Base-by-base conservation (phyloP, 2,113 vertebrate genomes). In the Mesoclemmys tuberculata region DNA sequence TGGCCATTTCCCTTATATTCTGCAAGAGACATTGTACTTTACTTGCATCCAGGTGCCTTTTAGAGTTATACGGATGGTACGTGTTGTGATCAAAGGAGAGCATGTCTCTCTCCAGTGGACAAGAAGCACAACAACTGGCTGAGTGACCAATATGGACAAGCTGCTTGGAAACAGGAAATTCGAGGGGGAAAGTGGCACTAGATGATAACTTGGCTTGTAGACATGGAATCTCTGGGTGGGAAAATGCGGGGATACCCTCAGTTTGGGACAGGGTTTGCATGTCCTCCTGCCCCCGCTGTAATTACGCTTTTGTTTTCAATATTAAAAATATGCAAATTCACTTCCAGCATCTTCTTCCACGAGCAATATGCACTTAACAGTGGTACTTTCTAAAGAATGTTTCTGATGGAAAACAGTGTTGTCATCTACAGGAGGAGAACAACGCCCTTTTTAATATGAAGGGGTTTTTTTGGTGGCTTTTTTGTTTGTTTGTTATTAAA, bases 361-460 rank as follows among this genome's bases (percentile, higher is more conserved):
- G 38, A 82, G 90, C 6, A 21, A 52, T 84, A 4, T 31, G 27
- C 7, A 61, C 2, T 35, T 64, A 35, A 64, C 5, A 41, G 38
- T 21, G 41, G 21, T 85, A n/a, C 16, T 19, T 81, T 48, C 77
- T 2, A 41, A 74, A 74, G 77, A 48, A 46, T 71, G 68, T 13
- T 16, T 74, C 71, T 74, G 71, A 41, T 24, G 71, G 38, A 41
- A 44, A 21, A 54, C 10, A 80, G 38, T 18, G 11, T 12, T 83
- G 86, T 96, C 74, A 19, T 10, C 80, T 51, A 83, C 49, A 68
- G 87, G 89, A 92, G 0, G 31, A 90, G 41, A 1, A 44, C 13
- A 85, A 93, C 89, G 56, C 10, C 21, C 85, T 86, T 88, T 46
- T 61, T 77, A 94, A 44, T 35, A 27, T 82, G 77, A 89, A 29